Evolutionary conservation across 1,140 invertebrate genomes (phyloP), one percentile per base, ranked within the genome.

Genomic region (Apolygus lucorum): DNA sequence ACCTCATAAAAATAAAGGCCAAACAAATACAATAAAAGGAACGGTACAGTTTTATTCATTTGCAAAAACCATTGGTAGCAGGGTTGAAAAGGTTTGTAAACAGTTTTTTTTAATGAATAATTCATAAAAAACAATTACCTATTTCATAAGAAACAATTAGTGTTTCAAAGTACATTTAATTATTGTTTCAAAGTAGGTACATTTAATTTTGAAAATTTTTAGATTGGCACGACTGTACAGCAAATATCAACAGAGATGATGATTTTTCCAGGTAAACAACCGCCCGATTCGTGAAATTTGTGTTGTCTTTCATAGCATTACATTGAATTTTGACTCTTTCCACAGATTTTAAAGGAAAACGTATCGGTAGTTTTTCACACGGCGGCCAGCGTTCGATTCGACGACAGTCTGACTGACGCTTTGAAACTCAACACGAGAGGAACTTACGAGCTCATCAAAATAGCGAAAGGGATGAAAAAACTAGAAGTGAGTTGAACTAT

Each of bases 11-110:
- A 49, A 49, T 11, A 11, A 49, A 49, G 8, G 8, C 17, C 17
- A 49, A 49, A n/a, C n/a, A 8, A 49, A 49, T 11, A 8, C 34
- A 49, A 49, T 49, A 17, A 49, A 49, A 17, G 8, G 17, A 17
- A 85, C 89, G 8, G 34, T 11, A 49, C 34, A 49, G 34, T 8
- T 49, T 49, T 11, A 8, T 49, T 11, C 34, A 49, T 49, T 49
- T 11, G 34, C 17, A 49, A 49, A 11, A 49, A 49, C 17, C 17
- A 49, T 49, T 49, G 8, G 34, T 49, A 49, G n/a, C n/a, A n/a
- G n/a, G n/a, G n/a, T n/a, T n/a, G n/a, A n/a, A n/a, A n/a, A n/a
- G n/a, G n/a, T n/a, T n/a, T n/a, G n/a, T n/a, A n/a, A n/a, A n/a
- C n/a, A n/a, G n/a, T n/a, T n/a, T n/a, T n/a, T n/a, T n/a, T n/a